Evolutionary conservation across 2,888 invertebrate species (phyloP).

Genomic region (Euphydryas editha): DNA sequence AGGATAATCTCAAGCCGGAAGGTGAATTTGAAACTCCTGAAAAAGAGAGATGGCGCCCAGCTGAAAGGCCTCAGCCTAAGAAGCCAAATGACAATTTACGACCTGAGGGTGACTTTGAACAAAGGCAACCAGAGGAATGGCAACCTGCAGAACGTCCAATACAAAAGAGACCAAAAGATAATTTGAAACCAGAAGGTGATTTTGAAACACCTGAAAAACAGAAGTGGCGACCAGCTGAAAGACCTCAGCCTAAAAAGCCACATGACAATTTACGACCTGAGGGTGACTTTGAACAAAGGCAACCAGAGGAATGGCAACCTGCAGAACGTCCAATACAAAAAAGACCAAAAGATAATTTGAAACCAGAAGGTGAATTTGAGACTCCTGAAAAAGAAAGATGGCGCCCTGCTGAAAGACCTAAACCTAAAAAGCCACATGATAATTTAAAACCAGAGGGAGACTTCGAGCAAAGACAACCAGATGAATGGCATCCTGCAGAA

Average conservation of each 20-base stretch:
- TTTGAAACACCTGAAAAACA: conserved; percentile 85
- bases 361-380: conserved; percentile 77
- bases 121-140: conserved; percentile 46
- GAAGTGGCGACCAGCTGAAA: conserved; percentile 65
- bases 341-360: conserved; percentile 76
- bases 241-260: conserved; percentile 63
- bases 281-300: conserved; percentile 78
- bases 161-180: conserved; percentile 64
- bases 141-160: conserved; percentile 2
- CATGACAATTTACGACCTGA: conserved; percentile 82
- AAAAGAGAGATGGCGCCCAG: conserved; percentile 61
- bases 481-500: no score
- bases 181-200: conserved; percentile 81
- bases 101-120: conserved; percentile 57
- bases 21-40: conserved; percentile 66
- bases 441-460: conserved; percentile 84
- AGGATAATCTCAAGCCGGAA: conserved; percentile 82
- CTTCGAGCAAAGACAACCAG: no score
- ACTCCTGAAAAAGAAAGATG: conserved; percentile 65
- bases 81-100: conserved; percentile 73
- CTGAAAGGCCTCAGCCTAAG: conserved; percentile 62
- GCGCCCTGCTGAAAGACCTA: conserved; percentile 78
- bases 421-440: conserved; percentile 81
- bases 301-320: conserved; percentile 60
- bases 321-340: conserved; percentile 60